Conservation (phyloP, 35 echinoderm and acorn worm species). For the Lytechinus variegatus region DNA sequence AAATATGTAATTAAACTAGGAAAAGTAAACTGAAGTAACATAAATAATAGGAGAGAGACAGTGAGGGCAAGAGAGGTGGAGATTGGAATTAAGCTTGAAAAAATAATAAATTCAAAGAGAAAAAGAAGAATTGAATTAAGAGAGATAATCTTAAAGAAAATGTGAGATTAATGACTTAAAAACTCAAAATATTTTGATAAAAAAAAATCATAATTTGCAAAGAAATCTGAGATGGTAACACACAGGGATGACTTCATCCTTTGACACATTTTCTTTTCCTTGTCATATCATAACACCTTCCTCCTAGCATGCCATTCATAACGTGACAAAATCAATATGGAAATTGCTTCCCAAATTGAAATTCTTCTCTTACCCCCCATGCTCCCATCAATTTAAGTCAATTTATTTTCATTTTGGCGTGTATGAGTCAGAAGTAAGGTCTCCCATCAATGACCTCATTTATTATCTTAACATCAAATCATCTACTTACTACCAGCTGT, state of each 20-base stretch:
- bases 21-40: background rate
- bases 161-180: background rate
- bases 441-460: background rate
- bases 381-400: background rate
- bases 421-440: background rate
- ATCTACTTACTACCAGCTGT: background rate
- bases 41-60: background rate
- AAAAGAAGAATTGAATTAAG: background rate
- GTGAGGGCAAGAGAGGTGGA: too few relatives aligned
- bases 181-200: too few relatives aligned
- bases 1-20: too few relatives aligned
- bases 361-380: background rate
- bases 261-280: background rate
- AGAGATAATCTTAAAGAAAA: background rate
- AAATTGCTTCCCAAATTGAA: background rate
- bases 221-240: background rate
- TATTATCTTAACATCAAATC: constrained; percentile 3
- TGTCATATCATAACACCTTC: background rate
- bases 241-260: background rate
- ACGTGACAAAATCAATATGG: background rate
- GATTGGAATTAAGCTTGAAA: background rate
- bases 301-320: background rate
- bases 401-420: background rate
- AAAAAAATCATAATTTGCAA: background rate
- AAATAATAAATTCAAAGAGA: background rate